phyloP scores from a whole-genome alignment of 2,888 invertebrate species.

The Embidobia sp. region DNA sequence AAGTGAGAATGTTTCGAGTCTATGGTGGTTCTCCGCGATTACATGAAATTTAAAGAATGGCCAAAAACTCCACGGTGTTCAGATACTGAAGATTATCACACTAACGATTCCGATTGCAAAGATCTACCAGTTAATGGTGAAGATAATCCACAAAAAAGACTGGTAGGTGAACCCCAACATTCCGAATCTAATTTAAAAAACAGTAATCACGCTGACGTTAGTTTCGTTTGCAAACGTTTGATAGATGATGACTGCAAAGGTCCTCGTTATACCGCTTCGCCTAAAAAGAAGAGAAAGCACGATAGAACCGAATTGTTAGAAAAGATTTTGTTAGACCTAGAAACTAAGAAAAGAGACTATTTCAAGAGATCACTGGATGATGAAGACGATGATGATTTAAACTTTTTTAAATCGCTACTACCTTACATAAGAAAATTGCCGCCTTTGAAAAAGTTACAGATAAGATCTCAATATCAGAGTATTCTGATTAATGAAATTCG shows the following conservation, averaged over 20 bases:
- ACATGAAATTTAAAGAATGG: conserved; percentile 61
- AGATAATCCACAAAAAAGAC: conserved; percentile 27
- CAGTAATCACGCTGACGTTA: conserved; percentile 15
- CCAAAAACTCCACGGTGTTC: conserved; percentile 48
- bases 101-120: conserved; percentile 51
- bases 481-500: conserved; percentile 58
- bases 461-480: conserved; percentile 52
- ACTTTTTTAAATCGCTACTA: conserved; percentile 52
- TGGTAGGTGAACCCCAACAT: conserved; percentile 31
- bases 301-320: conserved; percentile 47
- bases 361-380: too few relatives aligned
- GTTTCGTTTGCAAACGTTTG: conserved; percentile 21
- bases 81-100: conserved; percentile 51
- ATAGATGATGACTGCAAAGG: conserved; percentile 1
- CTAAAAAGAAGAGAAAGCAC: conserved; percentile 42
- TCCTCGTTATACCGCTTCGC: conserved; percentile 1
- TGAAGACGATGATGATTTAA: conserved; percentile 57
- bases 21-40: conserved; percentile 46
- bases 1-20: too few relatives aligned
- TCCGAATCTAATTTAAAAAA: conserved; percentile 24
- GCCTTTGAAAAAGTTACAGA: conserved; percentile 51
- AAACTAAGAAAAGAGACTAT: conserved; percentile 34
- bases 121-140: conserved; percentile 36
- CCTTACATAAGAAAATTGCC: conserved; percentile 58
- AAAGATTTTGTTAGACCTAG: conserved; percentile 43